Evolutionary conservation across 2,888 invertebrate species (phyloP), one percentile per base, ranked within the genome.

Genomic region (Chalcosyrphus nemorum): DNA sequence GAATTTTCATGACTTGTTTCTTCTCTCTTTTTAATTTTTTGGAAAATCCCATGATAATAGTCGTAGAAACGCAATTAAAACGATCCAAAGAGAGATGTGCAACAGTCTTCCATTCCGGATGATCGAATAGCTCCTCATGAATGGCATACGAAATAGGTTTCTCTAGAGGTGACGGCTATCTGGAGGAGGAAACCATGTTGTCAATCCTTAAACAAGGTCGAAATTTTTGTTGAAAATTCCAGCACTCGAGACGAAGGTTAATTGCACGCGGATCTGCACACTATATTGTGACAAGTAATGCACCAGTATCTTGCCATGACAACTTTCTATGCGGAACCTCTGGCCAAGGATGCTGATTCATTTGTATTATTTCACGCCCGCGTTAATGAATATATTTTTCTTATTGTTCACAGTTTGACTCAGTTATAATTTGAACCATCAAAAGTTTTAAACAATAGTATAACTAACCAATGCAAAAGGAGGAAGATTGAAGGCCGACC

Each of bases 1-100:
- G 80, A 84, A 78, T 84, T 84, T 84, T 84, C 84, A 80, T 66
- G 52, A 57, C 45, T 65, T 50, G 63, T 72, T 84, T n/a, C n/a
- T n/a, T n/a, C n/a, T n/a, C n/a, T n/a, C n/a, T n/a, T n/a, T n/a
- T n/a, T n/a, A n/a, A n/a, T n/a, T n/a, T n/a, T n/a, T 84, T 63
- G 84, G 70, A 80, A 84, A 84, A 84, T 59, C 78, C 84, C 84
- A 78, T 74, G 54, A 56, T 13, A 54, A 43, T 21, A 21, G 38
- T 6, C 27, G 45, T 21, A 57, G 59, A 38, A 38, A 56, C 72
- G 77, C 82, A 82, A 82, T 82, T 82, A 82, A 80, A 77, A 63
- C 45, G 43, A 56, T 32, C 66, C 71, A 21, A 54, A 71, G 38
- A 59, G 43, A 61, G 56, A 56, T 65, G 50, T 57, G 59, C 35